Percentiles rank a stretch among this genome's conserved stretches.
Evolutionary conservation across 2,888 invertebrate genomes (phyloP).

Genomic region (Leptinotarsa haldemani): DNA sequence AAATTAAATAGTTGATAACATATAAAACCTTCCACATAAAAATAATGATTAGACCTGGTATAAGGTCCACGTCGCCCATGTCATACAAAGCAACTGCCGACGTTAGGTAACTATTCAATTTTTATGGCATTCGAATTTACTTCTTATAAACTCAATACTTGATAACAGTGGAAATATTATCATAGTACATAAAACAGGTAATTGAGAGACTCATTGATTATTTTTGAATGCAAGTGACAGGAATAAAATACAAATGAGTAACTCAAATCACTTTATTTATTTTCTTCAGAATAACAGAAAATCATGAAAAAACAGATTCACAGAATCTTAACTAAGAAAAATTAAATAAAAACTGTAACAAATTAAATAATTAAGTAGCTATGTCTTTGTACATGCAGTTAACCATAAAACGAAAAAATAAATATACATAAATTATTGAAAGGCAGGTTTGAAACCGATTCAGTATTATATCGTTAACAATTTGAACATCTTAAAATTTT

Average conservation of each 20-base stretch:
- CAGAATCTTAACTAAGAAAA: conserved; percentile 57
- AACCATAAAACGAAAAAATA: conserved; percentile 59
- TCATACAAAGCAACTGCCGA: too few species aligned
- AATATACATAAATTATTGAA: conserved; percentile 58
- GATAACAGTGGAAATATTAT: too few species aligned
- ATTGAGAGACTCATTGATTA: too few species aligned
- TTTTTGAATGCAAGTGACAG: neutral
- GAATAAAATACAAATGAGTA: neutral
- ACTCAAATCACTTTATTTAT: conserved; percentile 55
- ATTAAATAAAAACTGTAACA: conserved; percentile 61
- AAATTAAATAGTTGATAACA: too few species aligned
- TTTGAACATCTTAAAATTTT: conserved; percentile 50
- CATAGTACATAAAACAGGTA: too few species aligned
- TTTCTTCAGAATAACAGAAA: conserved; percentile 56
- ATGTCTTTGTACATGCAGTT: conserved; percentile 63
- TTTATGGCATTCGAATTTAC: too few species aligned
- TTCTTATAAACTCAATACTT: too few species aligned
- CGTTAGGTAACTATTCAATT: too few species aligned
- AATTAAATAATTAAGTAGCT: conserved; percentile 62
- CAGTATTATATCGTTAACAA: conserved; percentile 48
- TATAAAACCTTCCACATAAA: too few species aligned
- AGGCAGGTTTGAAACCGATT: conserved; percentile 51
- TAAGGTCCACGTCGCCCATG: too few species aligned
- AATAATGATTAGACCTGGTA: too few species aligned
- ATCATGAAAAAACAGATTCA: conserved; percentile 57